Base-by-base conservation (phyloP, 2,797 vertebrate species). In the Falco cherrug region DNA sequence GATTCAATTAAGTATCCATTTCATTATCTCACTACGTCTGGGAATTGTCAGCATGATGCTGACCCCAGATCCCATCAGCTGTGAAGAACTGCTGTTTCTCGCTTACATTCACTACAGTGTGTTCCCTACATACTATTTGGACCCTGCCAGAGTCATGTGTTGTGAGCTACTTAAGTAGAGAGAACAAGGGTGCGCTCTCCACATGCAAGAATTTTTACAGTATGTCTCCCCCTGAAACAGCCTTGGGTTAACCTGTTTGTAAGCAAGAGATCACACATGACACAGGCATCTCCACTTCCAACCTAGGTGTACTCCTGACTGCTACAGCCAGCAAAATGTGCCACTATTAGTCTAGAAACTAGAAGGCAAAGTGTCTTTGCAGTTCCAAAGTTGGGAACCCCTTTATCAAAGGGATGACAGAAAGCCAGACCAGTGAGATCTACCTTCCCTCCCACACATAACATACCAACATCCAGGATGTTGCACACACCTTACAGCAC, bases 251-350 rank as follows among this genome's bases (percentile, higher is more conserved):
- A 57, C 54, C 29, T 24, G 12, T 51, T 13, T 25, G 47, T 21
- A 51, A 63, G 22, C 9, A 35, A 61, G 18, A 61, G 31, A 39
- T 35, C 18, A 31, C 50, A 33, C 15, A 26, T 1, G 5, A 53
- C 69, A 68, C 3, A 0, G 43, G 15, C 0, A 0, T 5, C 47
- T 60, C 19, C 31, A 25, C 61, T 84, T 53, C 47, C 59, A 87
- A 4, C 6, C 31, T 60, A 41, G 28, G 25, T 13, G 24, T 15
- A 25, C 31, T 64, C 28, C 37, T 3, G 5, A 48, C 68, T 48
- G 43, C 79, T 77, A 12, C 61, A 50, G 54, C 24, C 37, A 16
- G 39, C 26, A 47, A 25, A 68, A 56, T 3, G 21, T 12, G 54
- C 19, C 16, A 4, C 47, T 69, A 6, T 35, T 39, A 3, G 9